Base-by-base conservation (phyloP, 2,113 vertebrate genomes). In the Menidia beryllina region DNA sequence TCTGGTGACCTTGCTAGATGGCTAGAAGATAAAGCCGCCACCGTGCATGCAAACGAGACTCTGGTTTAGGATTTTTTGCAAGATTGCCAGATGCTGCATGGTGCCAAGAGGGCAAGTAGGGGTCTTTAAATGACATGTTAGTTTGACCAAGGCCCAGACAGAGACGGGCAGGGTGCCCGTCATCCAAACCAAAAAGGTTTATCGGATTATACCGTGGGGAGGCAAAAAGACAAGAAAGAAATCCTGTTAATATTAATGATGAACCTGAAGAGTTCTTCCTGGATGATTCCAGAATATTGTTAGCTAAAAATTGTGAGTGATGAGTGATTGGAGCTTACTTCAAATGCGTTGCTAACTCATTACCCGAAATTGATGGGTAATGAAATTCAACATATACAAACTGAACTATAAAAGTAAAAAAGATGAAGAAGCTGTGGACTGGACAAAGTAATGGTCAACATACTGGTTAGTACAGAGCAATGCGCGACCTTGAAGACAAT, bases 41-140 rank as follows among this genome's bases (percentile, higher is more conserved):
- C 78, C 63, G 15, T 58, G 91, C 91, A 93, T 93, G 88, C 81
- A 91, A 93, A 93, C 82, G 74, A 93, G 87, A 75, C 23, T 2
- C 38, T 5, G 63, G 45, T 56, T 77, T 20, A 12, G 68, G 65
- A 24, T 47, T 70, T 47, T 70, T 55, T 38, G 70, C 58, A 9
- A 65, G 69, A 43, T 67, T 70, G 74, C 78, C 81, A 85, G 80
- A 85, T 65, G 56, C 75, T 62, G 65, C 71, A 8, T 77, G 85
- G 73, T 36, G 59, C 56, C 34, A 3, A 59, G 56, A 80, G 85
- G 87, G 71, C 89, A 80, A 75, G 56, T 43, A 30, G 83, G 81
- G 82, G 81, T 81, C 53, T 55, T 67, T 19, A 19, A 54, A 67
- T 84, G 88, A 88, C 84, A 88, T 53, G 75, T 69, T 66, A 50